These are phyloP conservation scores for Chionoecetes opilio DNA, from an alignment of 1,140 invertebrate genomes.

Conservation along the genomic window DNA sequence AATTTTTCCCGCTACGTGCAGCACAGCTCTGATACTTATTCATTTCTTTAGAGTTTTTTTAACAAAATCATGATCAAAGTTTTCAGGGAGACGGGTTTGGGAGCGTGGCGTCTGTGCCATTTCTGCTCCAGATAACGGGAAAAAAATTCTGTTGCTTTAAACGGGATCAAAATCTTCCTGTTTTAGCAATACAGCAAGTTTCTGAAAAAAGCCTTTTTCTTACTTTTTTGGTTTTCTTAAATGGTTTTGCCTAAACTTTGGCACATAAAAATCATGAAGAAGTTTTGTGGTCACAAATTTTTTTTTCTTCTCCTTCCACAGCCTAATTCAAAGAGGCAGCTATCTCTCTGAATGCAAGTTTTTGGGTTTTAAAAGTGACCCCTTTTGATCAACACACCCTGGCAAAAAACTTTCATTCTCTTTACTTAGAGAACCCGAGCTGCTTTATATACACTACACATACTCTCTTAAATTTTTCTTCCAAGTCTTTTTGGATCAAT, in stretches of 20 bases:
- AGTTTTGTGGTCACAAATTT: conserved; percentile 51
- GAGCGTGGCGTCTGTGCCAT: not conserved
- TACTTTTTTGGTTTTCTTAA: conserved; percentile 9
- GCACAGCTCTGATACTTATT: conserved; percentile 52
- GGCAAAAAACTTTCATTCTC: conserved; percentile 39
- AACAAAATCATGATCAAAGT: not conserved
- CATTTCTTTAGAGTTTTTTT: not conserved
- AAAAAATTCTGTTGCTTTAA: not conserved
- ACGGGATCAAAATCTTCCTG: not conserved
- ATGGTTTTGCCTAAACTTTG: conserved; percentile 13
- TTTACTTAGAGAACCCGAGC: not conserved
- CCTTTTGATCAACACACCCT: not conserved
- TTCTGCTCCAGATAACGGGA: not conserved
- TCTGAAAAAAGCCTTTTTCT: not conserved
- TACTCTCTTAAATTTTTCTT: conserved; percentile 11
- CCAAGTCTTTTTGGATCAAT: not conserved
- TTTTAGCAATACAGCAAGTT: not conserved
- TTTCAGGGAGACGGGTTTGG: conserved; percentile 36
- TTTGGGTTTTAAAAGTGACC: not conserved
- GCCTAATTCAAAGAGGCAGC: conserved; percentile 45
- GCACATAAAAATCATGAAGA: conserved; percentile 58
- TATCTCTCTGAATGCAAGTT: conserved; percentile 19
- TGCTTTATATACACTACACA: conserved; percentile 29
- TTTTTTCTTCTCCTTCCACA: conserved; percentile 44
- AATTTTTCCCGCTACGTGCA: conserved; percentile 46